These are phyloP conservation scores for Eustalomyia histrio DNA, from an alignment of 2,888 invertebrate genomes.

Conservation along the genomic window DNA sequence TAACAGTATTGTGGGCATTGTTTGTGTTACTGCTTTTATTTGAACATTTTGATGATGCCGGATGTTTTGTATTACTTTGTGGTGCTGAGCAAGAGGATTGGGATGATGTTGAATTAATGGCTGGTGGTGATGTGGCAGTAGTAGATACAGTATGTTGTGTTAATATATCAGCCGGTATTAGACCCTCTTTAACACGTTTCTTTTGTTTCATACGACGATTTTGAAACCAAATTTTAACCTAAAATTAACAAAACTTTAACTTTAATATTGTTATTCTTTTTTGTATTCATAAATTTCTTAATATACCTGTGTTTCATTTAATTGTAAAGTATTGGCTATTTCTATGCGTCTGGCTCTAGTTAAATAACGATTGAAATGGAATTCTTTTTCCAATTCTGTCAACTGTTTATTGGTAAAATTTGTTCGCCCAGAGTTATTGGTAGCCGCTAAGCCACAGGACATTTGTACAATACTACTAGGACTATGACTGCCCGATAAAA, in stretches of 20 bases:
- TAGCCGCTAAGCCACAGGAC: conserved; percentile 70
- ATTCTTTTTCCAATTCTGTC: conserved; percentile 99
- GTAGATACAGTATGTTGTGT: conserved; percentile 80
- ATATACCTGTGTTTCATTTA: conserved; percentile 94
- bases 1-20: conserved; percentile 31
- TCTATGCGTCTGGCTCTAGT: conserved; percentile 98
- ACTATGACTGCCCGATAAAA: conserved; percentile 78
- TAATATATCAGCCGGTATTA: conserved; percentile 84
- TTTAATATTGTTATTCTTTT: too few species aligned
- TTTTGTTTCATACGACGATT: conserved; percentile 99
- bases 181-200: conserved; percentile 96
- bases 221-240: conserved; percentile 98
- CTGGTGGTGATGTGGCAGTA: conserved; percentile 63
- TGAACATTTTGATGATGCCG: conserved; percentile 29
- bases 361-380: conserved; percentile 99
- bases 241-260: conserved; percentile 14
- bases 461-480: conserved; percentile 71
- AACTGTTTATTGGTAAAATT: conserved; percentile 99
- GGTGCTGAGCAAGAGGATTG: conserved; percentile 65
- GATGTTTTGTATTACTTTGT: conserved; percentile 18
- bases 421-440: conserved; percentile 94
- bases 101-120: conserved; percentile 56
- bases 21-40: conserved; percentile 30
- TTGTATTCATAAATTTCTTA: too few species aligned
- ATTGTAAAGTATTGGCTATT: conserved; percentile 96